Percentiles rank a stretch among this genome's conserved stretches.
Conservation (phyloP, 2,113 vertebrate genomes). For the Sturnira hondurensis region DNA sequence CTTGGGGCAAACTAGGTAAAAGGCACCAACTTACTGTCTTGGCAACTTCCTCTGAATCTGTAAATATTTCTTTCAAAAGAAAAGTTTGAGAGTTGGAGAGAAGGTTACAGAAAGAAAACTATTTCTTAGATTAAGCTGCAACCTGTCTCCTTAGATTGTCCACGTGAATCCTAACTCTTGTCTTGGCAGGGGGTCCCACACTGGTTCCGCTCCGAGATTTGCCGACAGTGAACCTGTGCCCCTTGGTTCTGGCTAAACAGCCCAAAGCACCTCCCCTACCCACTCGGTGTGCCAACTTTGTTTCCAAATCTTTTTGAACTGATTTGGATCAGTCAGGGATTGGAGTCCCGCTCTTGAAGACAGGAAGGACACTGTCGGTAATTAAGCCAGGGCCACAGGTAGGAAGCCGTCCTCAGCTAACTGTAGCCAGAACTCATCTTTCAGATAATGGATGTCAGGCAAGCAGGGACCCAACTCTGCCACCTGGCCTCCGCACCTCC, state of each 20-base stretch:
- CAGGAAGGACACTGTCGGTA: not conserved
- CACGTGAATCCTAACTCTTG: not conserved
- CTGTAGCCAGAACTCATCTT: too few relatives aligned
- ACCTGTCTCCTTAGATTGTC: not conserved
- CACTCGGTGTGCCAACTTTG: not conserved
- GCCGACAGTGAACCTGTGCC: not conserved
- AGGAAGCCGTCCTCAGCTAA: not conserved
- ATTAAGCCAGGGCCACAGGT: not conserved
- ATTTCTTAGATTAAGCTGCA: not conserved
- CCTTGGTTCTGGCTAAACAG: not conserved
- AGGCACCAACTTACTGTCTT: not conserved
- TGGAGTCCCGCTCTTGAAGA: not conserved
- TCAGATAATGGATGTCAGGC: not conserved
- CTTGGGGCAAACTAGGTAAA: not conserved
- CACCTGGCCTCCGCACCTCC: not conserved
- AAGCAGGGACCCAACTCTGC: not conserved
- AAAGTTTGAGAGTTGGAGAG: not conserved
- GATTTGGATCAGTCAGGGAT: not conserved
- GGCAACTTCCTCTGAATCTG: not conserved
- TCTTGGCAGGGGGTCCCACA: too few relatives aligned
- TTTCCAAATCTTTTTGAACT: not conserved
- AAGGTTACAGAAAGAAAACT: not conserved
- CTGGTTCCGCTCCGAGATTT: not conserved
- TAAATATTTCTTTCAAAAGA: conserved; percentile 8
- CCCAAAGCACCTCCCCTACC: not conserved